These are phyloP conservation scores for Scatophagus argus DNA, from an alignment of 2,113 vertebrate genomes.

Conservation along the genomic window DNA sequence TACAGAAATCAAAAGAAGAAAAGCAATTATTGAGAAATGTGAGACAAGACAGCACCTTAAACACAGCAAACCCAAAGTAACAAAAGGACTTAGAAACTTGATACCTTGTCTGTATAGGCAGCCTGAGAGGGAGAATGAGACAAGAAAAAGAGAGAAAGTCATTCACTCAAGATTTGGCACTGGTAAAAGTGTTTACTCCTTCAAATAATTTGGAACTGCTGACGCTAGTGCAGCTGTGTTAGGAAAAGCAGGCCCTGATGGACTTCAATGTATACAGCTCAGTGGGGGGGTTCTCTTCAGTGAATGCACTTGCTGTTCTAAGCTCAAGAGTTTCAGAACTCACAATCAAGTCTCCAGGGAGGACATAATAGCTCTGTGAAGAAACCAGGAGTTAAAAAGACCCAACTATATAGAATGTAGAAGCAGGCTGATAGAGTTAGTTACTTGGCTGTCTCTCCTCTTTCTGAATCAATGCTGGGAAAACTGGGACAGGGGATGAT, in stretches of 20 bases:
- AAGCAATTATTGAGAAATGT: constrained; percentile 11
- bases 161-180: constrained; percentile 22
- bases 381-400: not conserved
- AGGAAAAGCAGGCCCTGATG: constrained; percentile 4
- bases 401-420: not conserved
- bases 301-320: constrained; percentile 21
- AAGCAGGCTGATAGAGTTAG: not conserved
- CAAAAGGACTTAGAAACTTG: constrained; percentile 54
- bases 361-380: not conserved
- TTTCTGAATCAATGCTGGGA: not conserved
- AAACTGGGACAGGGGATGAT: not conserved
- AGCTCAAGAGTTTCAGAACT: constrained; percentile 7
- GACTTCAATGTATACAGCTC: constrained; percentile 12
- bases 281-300: not conserved
- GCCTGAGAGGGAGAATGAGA: constrained; percentile 62
- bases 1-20: not conserved
- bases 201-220: not conserved
- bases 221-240: not conserved
- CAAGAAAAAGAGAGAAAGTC: constrained; percentile 39
- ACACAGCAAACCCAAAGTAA: constrained; percentile 45
- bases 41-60: constrained; percentile 33
- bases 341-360: not conserved
- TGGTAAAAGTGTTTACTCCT: not conserved
- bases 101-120: constrained; percentile 71
- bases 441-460: not conserved